Conservation (phyloP, 1,140 invertebrate genomes). For the Euschistus heros region DNA sequence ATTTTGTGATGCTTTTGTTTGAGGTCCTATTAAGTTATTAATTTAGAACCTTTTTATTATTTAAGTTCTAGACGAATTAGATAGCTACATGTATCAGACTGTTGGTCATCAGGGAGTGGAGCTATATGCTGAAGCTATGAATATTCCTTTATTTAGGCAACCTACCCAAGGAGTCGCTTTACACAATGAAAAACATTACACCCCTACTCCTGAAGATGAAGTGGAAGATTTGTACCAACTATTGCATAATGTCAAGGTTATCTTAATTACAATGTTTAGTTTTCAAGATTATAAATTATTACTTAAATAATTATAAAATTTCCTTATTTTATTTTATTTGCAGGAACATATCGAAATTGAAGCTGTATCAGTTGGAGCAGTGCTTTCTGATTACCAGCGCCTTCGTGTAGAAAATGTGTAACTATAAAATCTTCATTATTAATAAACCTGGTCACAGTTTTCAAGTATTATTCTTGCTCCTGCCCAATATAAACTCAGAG, state of each 20-base stretch:
- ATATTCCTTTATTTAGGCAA: conserved; percentile 78
- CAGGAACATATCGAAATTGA: conserved; percentile 72
- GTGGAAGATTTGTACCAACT: conserved; percentile 95
- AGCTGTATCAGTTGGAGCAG: conserved; percentile 91
- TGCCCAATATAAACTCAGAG: too few relatives aligned
- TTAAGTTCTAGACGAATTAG: conserved; percentile 69
- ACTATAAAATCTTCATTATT: conserved; percentile 33
- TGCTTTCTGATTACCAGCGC: conserved; percentile 95
- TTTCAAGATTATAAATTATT: background rate
- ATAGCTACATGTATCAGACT: conserved; percentile 99
- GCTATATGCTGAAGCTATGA: conserved; percentile 86
- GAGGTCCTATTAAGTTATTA: background rate
- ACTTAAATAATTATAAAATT: conserved; percentile 5
- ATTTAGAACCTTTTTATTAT: background rate
- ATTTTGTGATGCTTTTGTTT: too few relatives aligned
- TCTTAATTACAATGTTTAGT: conserved; percentile 18
- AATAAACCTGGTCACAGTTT: too few relatives aligned
- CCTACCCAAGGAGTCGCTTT: conserved; percentile 68
- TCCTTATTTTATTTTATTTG: conserved; percentile 30
- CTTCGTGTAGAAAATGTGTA: conserved; percentile 96
- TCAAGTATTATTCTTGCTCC: too few relatives aligned
- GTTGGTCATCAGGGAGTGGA: conserved; percentile 92
- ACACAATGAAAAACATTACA: conserved; percentile 71
- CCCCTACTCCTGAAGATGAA: conserved; percentile 81
- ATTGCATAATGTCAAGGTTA: conserved; percentile 71